Percentiles rank a stretch among this genome's conserved stretches.
phyloP scores from a whole-genome alignment of 2,888 invertebrate genomes.

The Drosophila flavopinicola region DNA sequence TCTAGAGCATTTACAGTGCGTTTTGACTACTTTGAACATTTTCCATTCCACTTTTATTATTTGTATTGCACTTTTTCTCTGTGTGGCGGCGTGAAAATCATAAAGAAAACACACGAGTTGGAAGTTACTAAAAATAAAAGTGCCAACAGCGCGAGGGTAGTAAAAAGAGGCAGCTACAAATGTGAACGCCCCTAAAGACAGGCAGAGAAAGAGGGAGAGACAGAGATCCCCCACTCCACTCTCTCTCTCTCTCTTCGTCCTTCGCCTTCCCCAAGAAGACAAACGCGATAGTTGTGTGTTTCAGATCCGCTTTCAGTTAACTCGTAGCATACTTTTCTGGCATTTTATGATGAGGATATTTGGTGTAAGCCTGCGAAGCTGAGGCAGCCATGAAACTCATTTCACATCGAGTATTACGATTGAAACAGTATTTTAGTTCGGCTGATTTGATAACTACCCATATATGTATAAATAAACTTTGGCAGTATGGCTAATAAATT shows the following conservation, averaged over 20 bases:
- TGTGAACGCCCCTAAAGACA: conserved; percentile 12
- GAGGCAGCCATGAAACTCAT: conserved; percentile 30
- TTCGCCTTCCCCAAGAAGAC: conserved; percentile 1
- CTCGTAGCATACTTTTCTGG: conserved; percentile 35
- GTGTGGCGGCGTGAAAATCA: conserved; percentile 62
- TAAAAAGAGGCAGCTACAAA: conserved; percentile 16
- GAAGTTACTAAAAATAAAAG: conserved; percentile 66
- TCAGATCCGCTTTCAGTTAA: conserved; percentile 2
- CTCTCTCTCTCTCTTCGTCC: no score
- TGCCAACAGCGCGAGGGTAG: conserved; percentile 23
- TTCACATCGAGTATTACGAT: conserved; percentile 1
- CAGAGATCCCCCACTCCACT: not conserved
- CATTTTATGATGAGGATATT: conserved; percentile 4
- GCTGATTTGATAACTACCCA: not conserved
- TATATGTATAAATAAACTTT: no score
- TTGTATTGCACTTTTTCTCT: conserved; percentile 51
- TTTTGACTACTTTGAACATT: not conserved
- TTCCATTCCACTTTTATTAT: conserved; percentile 50
- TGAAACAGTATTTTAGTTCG: conserved; percentile 11
- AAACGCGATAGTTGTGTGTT: conserved; percentile 37
- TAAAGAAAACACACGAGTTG: conserved; percentile 65
- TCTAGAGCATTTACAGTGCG: conserved; percentile 34
- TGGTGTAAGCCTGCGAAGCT: conserved; percentile 15
- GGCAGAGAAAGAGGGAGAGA: no score
- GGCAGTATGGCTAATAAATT: conserved; percentile 29